Evolutionary conservation across 2,113 vertebrate species (phyloP).

Genomic region (Phocoena sinus): DNA sequence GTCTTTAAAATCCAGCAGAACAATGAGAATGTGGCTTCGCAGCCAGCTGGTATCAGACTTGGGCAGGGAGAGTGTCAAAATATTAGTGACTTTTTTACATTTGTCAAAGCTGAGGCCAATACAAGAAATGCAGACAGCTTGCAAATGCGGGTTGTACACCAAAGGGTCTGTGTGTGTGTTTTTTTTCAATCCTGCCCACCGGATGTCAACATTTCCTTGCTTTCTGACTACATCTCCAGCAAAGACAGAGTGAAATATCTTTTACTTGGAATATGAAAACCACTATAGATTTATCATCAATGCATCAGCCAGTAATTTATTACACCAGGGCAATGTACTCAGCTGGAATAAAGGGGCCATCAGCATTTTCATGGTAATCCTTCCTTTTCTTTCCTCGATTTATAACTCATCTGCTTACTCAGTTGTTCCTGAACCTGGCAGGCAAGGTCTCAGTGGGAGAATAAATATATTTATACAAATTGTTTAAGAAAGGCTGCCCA

Average conservation of each 20-base stretch:
- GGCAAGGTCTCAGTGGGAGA: conserved; percentile 66
- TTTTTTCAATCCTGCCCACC: conserved; percentile 75
- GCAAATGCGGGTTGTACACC: conserved; percentile 82
- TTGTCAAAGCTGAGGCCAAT: conserved; percentile 88
- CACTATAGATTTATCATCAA: conserved; percentile 80
- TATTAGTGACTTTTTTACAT: conserved; percentile 91
- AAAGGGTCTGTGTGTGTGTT: conserved; percentile 37
- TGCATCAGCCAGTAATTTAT: conserved; percentile 77
- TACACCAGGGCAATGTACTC: conserved; percentile 73
- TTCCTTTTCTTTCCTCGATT: conserved; percentile 63
- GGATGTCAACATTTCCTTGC: conserved; percentile 75
- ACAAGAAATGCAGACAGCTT: conserved; percentile 85
- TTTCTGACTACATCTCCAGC: conserved; percentile 55
- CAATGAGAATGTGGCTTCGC: conserved; percentile 88
- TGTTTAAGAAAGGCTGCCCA: conserved; percentile 77
- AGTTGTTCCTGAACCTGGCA: conserved; percentile 72
- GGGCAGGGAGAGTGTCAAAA: conserved; percentile 89
- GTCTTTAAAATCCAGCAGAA: conserved; percentile 95
- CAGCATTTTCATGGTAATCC: conserved; percentile 54
- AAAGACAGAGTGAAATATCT: conserved; percentile 76
- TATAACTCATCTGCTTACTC: conserved; percentile 73
- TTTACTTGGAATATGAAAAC: conserved; percentile 81
- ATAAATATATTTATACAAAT: conserved; percentile 77
- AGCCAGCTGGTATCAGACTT: conserved; percentile 97
- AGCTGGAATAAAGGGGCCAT: conserved; percentile 75